phyloP scores from a whole-genome alignment of 1,140 invertebrate genomes.

The Sitophilus oryzae region DNA sequence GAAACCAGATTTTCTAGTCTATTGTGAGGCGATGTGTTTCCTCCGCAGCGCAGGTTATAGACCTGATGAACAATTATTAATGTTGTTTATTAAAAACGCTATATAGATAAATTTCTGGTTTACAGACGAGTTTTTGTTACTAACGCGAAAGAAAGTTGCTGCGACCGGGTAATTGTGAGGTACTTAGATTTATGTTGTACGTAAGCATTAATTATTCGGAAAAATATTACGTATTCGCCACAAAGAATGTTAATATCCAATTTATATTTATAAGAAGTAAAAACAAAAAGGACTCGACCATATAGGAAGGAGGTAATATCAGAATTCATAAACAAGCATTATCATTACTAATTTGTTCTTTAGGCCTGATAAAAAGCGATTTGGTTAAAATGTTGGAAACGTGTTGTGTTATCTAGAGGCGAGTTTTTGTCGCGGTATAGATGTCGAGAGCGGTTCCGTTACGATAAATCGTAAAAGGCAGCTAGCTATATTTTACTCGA shows the following conservation, averaged over 20 bases:
- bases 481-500: too few relatives aligned
- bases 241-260: conserved; percentile 3
- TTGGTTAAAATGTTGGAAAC: not conserved
- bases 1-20: conserved; percentile 22
- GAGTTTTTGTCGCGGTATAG: not conserved
- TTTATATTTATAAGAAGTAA: not conserved
- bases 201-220: conserved; percentile 19
- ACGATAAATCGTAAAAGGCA: not conserved
- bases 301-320: not conserved
- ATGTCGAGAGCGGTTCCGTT: not conserved
- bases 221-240: conserved; percentile 18
- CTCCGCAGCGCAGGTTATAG: conserved; percentile 16
- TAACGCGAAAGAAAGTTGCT: conserved; percentile 18
- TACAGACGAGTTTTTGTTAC: conserved; percentile 18
- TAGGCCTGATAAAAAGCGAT: not conserved
- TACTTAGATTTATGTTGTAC: conserved; percentile 16
- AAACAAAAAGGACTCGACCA: not conserved
- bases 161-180: conserved; percentile 16
- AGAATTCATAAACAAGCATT: not conserved
- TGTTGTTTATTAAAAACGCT: conserved; percentile 20
- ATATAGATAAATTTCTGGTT: conserved; percentile 21
- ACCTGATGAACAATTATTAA: conserved; percentile 22
- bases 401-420: not conserved
- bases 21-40: conserved; percentile 21
- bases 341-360: not conserved